Conservation (phyloP, 2,888 invertebrate genomes). For the Chelonus formosanus region DNA sequence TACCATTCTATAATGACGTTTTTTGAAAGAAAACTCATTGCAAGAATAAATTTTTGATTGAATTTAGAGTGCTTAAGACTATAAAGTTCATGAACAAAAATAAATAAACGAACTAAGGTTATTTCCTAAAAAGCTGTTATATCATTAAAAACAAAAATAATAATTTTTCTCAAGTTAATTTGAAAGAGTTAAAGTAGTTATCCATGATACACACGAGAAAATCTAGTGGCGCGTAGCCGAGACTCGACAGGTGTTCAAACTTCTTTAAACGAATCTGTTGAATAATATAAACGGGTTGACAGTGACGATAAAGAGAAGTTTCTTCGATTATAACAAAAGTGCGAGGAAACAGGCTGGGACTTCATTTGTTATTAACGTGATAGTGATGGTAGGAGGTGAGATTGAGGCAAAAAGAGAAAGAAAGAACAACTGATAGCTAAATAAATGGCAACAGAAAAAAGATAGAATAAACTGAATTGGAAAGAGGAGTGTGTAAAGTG, state of each 20-base stretch:
- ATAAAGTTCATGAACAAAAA: too few relatives aligned
- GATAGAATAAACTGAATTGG: slow-evolving; percentile 1
- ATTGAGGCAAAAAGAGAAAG: slow-evolving; percentile 13
- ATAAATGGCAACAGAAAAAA: slow-evolving; percentile 3
- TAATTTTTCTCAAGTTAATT: too few relatives aligned
- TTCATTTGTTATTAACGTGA: slow-evolving; percentile 63
- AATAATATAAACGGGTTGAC: slow-evolving; percentile 60
- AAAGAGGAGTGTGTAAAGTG: slow-evolving; percentile 49
- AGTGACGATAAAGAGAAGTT: slow-evolving; percentile 57
- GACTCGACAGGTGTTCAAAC: slow-evolving; percentile 55
- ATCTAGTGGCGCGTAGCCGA: slow-evolving; percentile 29
- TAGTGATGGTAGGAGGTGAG: slow-evolving; percentile 31
- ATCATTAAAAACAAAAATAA: too few relatives aligned
- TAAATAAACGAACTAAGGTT: too few relatives aligned
- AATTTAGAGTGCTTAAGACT: too few relatives aligned
- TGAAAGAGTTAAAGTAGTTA: too few relatives aligned
- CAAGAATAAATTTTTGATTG: too few relatives aligned
- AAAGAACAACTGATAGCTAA: slow-evolving; percentile 3
- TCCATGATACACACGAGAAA: slow-evolving; percentile 15
- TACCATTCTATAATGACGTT: too few relatives aligned
- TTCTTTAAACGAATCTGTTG: slow-evolving; percentile 59
- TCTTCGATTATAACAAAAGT: slow-evolving; percentile 62
- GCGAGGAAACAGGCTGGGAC: slow-evolving; percentile 49
- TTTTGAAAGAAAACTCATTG: too few relatives aligned
- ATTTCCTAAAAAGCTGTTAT: too few relatives aligned